These are phyloP conservation scores for Parthenolecanium corni DNA, from an alignment of 2,888 invertebrate species.

Conservation along the genomic window DNA sequence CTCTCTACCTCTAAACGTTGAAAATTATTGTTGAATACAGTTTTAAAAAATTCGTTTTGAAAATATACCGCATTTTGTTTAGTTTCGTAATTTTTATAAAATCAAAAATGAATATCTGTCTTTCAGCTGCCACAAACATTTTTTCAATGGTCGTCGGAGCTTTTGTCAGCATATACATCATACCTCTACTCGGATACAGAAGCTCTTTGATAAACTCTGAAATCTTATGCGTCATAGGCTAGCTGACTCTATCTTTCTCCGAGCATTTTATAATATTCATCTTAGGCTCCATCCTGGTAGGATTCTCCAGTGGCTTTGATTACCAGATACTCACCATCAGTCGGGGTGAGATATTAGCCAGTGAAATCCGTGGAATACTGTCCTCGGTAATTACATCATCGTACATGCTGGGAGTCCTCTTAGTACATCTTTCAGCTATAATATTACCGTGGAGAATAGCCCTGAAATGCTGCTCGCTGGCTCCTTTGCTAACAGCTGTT, in stretches of 20 bases:
- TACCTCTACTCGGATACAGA: too few species aligned
- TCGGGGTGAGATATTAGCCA: conserved; percentile 1
- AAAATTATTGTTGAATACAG: too few species aligned
- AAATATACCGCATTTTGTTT: too few species aligned
- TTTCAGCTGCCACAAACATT: too few species aligned
- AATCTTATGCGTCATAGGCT: conserved; percentile 4
- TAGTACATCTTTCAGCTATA: background rate
- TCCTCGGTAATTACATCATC: background rate
- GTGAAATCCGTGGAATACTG: background rate
- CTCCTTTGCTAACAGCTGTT: background rate
- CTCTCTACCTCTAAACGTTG: too few species aligned
- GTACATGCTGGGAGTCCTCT: background rate
- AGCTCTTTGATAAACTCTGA: too few species aligned
- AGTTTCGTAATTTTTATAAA: too few species aligned
- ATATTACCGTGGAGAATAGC: background rate
- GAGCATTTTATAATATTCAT: background rate
- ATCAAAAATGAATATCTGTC: too few species aligned
- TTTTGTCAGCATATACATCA: too few species aligned
- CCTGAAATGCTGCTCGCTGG: background rate
- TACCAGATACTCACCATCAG: background rate
- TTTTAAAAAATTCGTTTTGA: too few species aligned
- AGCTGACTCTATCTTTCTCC: background rate
- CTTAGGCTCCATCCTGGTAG: background rate
- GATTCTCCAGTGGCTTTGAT: background rate
- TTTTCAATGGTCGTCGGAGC: too few species aligned